Base-by-base conservation (phyloP, 2,113 vertebrate genomes). In the Leptosomus discolor region DNA sequence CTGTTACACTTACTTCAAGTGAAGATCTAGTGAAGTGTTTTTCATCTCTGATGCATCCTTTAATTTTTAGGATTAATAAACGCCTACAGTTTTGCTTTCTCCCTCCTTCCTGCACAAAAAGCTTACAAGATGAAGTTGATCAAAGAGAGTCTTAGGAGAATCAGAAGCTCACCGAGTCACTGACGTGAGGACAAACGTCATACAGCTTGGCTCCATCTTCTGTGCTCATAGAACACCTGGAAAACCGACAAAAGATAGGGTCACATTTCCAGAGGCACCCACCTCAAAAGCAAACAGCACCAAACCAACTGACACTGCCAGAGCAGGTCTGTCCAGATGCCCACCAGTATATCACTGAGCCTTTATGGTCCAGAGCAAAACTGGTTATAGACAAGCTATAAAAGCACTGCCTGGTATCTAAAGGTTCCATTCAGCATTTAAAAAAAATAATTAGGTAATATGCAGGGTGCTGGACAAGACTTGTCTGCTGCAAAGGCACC, bases 121-220 rank as follows among this genome's bases (percentile, higher is more conserved):
- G 30, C 41, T 88, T 50, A 34, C 15, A n/a, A 76, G 27, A 27
- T 23, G 15, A 87, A 86, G 56, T 2, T 37, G 37, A 88, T 46
- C 39, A 51, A 22, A 68, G 51, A 48, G 51, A 16, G 34, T 14
- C 50, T 67, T 9, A 64, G 58, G 64, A 92, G 36, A 91, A 29
- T 6, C 70, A 90, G 90, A 29, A 56, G 84, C 93, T 58, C 98
- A 99, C 99, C 97, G 99, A 99, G 96, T 99, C 99, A 27, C 99
- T 99, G 98, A 99, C 99, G 0, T 99, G 99, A 24, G 99, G 99
- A 95, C 99, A 99, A 91, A 99, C 98, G 3, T 99, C 99, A 24
- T 99, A 99, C 53, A 99, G 99, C 97, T 99, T 99, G 95, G 99
- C 99, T 17, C 99, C 99, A 45, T 99, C 99, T 95, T 99, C 99